Percentiles rank a stretch among this genome's conserved stretches.
Evolutionary conservation across 2,888 invertebrate genomes (phyloP).

Genomic region (Seira musarum): DNA sequence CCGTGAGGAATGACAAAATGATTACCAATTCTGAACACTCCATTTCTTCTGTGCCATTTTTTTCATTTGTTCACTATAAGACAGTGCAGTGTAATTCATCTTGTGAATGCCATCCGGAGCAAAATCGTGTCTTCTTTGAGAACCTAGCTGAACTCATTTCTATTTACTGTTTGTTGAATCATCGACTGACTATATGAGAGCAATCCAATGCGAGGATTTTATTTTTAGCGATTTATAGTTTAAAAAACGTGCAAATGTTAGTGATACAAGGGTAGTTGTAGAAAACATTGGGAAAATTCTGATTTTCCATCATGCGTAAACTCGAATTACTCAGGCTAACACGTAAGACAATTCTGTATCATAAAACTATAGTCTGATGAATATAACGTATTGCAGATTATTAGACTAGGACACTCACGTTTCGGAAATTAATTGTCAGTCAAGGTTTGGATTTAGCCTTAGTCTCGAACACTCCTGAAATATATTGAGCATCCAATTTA

Average conservation of each 20-base stretch:
- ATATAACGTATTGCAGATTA: no score
- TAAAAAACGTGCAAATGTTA: no score
- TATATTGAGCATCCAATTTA: background rate
- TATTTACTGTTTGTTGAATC: background rate
- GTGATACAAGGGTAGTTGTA: no score
- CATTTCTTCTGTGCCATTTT: background rate
- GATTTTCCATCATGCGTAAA: no score
- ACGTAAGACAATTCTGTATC: no score
- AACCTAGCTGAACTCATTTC: background rate
- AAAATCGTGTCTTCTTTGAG: background rate
- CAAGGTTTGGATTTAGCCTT: conserved; percentile 27
- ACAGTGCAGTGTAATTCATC: background rate
- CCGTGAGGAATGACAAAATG: background rate
- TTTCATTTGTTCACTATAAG: background rate
- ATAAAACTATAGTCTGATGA: no score
- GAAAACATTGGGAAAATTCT: no score
- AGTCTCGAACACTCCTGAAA: background rate
- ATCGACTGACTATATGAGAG: background rate
- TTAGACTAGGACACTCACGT: conserved; percentile 32
- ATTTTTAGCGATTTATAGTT: background rate
- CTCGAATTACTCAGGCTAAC: no score
- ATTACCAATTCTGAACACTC: background rate
- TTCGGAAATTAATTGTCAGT: conserved; percentile 31
- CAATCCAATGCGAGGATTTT: background rate
- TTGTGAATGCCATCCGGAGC: background rate